Percentiles rank a stretch among this genome's conserved stretches.
These are phyloP conservation scores for Nasonia vitripennis DNA, from an alignment of 1,140 invertebrate species.

Conservation along the genomic window DNA sequence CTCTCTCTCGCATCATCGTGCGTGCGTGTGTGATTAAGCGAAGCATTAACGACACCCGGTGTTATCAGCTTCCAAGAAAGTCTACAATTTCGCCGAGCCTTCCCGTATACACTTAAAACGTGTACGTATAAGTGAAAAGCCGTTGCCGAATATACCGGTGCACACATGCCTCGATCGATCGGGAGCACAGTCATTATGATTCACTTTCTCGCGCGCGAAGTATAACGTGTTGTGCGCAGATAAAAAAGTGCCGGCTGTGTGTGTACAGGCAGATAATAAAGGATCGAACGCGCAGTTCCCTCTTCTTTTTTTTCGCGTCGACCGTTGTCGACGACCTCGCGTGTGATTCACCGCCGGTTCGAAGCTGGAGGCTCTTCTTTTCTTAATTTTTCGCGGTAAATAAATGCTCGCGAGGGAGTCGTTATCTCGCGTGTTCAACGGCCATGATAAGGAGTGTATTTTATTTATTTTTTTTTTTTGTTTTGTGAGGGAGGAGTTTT, in stretches of 20 bases:
- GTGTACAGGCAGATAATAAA: background rate
- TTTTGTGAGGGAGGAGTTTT: background rate
- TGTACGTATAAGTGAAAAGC: background rate
- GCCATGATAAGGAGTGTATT: background rate
- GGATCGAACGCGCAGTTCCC: background rate
- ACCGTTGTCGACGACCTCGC: background rate
- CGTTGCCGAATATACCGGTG: background rate
- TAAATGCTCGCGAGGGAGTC: background rate
- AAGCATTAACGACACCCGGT: background rate
- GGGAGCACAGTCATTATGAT: background rate
- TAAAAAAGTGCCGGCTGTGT: background rate
- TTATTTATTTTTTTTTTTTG: background rate
- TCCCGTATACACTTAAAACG: background rate
- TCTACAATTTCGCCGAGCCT: slow-evolving; percentile 14
- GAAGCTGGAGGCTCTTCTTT: background rate
- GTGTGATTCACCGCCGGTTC: background rate
- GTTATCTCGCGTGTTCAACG: background rate
- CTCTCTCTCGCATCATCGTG: background rate
- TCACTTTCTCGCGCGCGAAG: slow-evolving; percentile 9
- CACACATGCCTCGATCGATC: background rate
- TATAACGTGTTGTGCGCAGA: background rate
- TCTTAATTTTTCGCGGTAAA: background rate
- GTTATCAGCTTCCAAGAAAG: slow-evolving; percentile 18
- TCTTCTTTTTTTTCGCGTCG: background rate
- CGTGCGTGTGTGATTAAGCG: background rate